Percentiles rank a stretch among this genome's conserved stretches.
Evolutionary conservation across 1,140 invertebrate genomes (phyloP).

Genomic region (Dendrolimus kikuchii): DNA sequence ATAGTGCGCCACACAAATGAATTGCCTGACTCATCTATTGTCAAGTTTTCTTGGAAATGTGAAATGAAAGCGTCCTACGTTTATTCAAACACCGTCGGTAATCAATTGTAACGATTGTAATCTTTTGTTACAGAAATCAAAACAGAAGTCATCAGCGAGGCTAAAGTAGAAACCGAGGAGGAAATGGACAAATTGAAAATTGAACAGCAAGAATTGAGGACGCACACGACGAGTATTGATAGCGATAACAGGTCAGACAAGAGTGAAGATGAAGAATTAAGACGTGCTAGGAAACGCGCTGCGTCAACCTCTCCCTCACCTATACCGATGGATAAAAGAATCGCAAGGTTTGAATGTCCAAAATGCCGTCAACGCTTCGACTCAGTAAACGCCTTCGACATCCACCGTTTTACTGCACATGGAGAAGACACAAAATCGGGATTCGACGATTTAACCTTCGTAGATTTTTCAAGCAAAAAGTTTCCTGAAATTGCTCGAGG

Average conservation of each 20-base stretch:
- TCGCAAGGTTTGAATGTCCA: slow-evolving; percentile 80
- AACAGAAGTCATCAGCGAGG: slow-evolving; percentile 58
- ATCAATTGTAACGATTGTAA: slow-evolving; percentile 46
- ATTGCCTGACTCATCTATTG: slow-evolving; percentile 62
- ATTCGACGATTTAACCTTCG: slow-evolving; percentile 83
- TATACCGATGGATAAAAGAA: slow-evolving; percentile 82
- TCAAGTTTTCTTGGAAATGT: slow-evolving; percentile 63
- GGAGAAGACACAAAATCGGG: slow-evolving; percentile 72
- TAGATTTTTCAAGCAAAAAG: slow-evolving; percentile 85
- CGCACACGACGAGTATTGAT: slow-evolving; percentile 54
- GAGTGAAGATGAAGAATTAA: slow-evolving; percentile 68
- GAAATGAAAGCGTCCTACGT: slow-evolving; percentile 53
- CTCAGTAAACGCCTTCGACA: slow-evolving; percentile 79
- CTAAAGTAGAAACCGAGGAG: slow-evolving; percentile 53
- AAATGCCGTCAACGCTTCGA: slow-evolving; percentile 80
- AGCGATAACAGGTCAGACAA: slow-evolving; percentile 58
- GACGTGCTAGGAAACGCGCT: slow-evolving; percentile 57
- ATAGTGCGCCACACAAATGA: slow-evolving; percentile 38
- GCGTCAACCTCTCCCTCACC: slow-evolving; percentile 59
- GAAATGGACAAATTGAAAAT: slow-evolving; percentile 45
- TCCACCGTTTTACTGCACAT: slow-evolving; percentile 77
- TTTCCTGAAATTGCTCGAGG: slow-evolving; percentile 83
- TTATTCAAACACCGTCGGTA: slow-evolving; percentile 55
- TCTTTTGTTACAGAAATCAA: slow-evolving; percentile 68
- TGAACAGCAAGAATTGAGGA: slow-evolving; percentile 37